Conservation (phyloP, 2,113 vertebrate genomes). For the Barnardius zonarius region DNA sequence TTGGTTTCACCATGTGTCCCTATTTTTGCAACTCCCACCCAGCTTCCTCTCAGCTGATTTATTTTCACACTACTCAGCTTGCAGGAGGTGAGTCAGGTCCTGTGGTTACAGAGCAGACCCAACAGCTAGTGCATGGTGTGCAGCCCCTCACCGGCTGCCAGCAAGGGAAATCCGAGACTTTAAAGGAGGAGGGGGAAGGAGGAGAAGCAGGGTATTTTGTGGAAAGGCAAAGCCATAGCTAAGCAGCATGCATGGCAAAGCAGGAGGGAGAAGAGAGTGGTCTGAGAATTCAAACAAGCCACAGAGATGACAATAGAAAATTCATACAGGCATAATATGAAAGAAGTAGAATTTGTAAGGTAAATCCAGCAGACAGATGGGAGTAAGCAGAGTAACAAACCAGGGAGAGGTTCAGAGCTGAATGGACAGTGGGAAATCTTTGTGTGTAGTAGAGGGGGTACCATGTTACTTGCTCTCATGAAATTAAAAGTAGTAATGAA, state of each 20-base stretch:
- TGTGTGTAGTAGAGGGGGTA: background rate
- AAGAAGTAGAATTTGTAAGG: background rate
- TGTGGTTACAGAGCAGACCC: background rate
- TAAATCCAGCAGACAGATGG: background rate
- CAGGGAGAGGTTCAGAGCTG: background rate
- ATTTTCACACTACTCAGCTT: conserved; percentile 10
- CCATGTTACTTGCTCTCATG: background rate
- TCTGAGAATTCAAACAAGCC: background rate
- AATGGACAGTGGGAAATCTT: conserved; percentile 6
- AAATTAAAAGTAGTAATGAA: conserved; percentile 38
- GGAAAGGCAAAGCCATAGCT: conserved; percentile 22
- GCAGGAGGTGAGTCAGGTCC: conserved; percentile 33
- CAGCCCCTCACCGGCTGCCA: conserved; percentile 37
- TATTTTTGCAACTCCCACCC: background rate
- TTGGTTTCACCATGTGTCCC: background rate
- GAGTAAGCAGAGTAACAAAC: background rate
- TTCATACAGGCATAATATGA: background rate
- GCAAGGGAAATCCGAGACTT: conserved; percentile 53
- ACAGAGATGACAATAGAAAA: background rate
- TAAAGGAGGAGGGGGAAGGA: conserved; percentile 48
- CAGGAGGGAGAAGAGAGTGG: background rate
- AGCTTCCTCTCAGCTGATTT: conserved; percentile 43
- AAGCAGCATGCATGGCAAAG: conserved; percentile 28
- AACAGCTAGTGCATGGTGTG: background rate
- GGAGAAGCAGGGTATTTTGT: conserved; percentile 40